Evolutionary conservation across 2,888 invertebrate genomes (phyloP).

Genomic region (Drosophila subsilvestris): DNA sequence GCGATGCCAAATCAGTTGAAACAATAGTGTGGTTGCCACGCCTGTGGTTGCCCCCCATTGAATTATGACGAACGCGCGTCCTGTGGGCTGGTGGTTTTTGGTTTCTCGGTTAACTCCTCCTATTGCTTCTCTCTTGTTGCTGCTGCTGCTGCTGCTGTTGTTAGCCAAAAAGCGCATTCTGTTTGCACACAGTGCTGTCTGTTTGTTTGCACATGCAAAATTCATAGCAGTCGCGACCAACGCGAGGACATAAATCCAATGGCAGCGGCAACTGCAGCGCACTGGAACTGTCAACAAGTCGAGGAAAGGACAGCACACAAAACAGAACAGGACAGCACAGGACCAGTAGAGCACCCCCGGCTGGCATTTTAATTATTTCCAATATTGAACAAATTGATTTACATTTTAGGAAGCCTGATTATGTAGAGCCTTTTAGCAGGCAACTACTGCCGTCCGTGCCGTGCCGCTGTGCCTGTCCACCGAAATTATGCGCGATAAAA

Average conservation of each 20-base stretch:
- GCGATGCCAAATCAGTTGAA: conserved; percentile 72
- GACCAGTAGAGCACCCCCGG: conserved; percentile 39
- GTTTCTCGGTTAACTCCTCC: conserved; percentile 37
- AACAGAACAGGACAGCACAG: neutral
- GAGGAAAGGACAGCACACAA: neutral
- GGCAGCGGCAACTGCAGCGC: conserved; percentile 29
- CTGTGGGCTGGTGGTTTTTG: conserved; percentile 56
- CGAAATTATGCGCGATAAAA: conserved; percentile 71
- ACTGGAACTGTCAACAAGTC: conserved; percentile 61
- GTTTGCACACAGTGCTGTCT: conserved; percentile 54
- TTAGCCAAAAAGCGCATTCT: conserved; percentile 69
- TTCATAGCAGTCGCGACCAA: conserved; percentile 46
- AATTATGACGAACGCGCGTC: conserved; percentile 68
- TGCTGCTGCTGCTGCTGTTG: neutral
- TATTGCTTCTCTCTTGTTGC: neutral
- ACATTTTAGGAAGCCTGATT: conserved; percentile 75
- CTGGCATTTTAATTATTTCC: conserved; percentile 80
- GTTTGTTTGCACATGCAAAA: conserved; percentile 69
- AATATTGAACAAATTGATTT: conserved; percentile 81
- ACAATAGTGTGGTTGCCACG: conserved; percentile 71
- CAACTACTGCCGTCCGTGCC: conserved; percentile 6
- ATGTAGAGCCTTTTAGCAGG: conserved; percentile 61
- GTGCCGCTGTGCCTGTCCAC: conserved; percentile 18
- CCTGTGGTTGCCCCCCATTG: conserved; percentile 59
- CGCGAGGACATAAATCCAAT: conserved; percentile 62